Base-by-base conservation (phyloP, 2,888 invertebrate species). In the Hirtodrosophila histrioides region DNA sequence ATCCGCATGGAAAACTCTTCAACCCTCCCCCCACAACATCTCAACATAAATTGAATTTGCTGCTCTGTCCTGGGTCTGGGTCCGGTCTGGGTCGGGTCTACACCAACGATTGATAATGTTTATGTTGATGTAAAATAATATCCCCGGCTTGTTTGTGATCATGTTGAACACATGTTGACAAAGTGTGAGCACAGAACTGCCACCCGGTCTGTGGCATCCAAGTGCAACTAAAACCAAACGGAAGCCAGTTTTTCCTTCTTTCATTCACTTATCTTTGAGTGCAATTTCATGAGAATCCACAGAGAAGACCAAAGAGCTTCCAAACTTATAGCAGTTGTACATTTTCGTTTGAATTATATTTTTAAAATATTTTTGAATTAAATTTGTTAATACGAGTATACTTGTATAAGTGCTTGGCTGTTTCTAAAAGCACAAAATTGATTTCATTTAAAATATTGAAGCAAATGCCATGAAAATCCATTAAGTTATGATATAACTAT, bases 131-230 rank as follows among this genome's bases (percentile, higher is more conserved):
- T 66, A 62, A 69, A 72, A 61, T 77, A 62, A 63, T 63, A 70
- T 68, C 57, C 12, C 24, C 44, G 66, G 48, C 68, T 60, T 69
- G 72, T 72, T 61, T 73, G 61, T 65, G 82, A 87, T 87, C 83
- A 82, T 87, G 88, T 72, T 85, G 72, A 82, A 82, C 82, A 82
- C 64, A 69, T 82, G 82, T 85, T 82, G 82, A 82, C 82, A 82
- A 85, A 87, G 65, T 81, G 69, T 7, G 63, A 45, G 65, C 33
- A 40, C 57, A 55, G 36, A 48, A 45, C 53, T 54, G 53, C 37
- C 62, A 54, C 41, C 51, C 61, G 53, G 45, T 39, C 24, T 44
- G 41, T 43, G 36, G 57, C 65, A 66, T 41, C 61, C 55, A 48
- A 78, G 51, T 71, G 80, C 84, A 88, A 76, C 70, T 68, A 84